Conservation (phyloP, 2,888 invertebrate genomes). For the Ornithoptera priamus region DNA sequence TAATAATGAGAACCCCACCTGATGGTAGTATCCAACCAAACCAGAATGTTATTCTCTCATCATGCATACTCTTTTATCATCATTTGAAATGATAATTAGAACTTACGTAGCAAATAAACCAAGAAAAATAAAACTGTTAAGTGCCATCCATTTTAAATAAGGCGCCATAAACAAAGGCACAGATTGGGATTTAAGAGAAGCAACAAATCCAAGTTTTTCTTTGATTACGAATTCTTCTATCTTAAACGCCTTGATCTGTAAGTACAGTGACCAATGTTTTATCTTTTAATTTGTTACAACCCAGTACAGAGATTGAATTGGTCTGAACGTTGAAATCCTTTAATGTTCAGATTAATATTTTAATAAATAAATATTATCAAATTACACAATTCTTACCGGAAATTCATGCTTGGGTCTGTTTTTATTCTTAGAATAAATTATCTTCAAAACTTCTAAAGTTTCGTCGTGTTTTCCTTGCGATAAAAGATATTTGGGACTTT, state of each 20-base stretch:
- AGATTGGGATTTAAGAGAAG: constrained; percentile 75
- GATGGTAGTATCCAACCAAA: no score
- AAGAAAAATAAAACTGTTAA: constrained; percentile 80
- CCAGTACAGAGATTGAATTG: no score
- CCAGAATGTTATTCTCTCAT: no score
- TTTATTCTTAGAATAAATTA: constrained; percentile 78
- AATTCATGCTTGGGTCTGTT: constrained; percentile 62
- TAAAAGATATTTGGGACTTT: constrained; percentile 89
- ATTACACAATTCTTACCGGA: constrained; percentile 60
- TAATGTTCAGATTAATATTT: background rate
- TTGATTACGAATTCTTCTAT: constrained; percentile 38
- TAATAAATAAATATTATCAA: background rate
- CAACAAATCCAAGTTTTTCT: constrained; percentile 49
- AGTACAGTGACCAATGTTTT: constrained; percentile 25
- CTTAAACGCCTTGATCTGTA: constrained; percentile 57
- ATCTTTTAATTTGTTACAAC: background rate
- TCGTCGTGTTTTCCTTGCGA: constrained; percentile 82
- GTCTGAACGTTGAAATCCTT: no score
- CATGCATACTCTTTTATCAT: background rate
- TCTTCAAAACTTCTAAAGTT: constrained; percentile 81
- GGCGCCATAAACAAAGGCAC: constrained; percentile 76
- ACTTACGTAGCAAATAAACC: constrained; percentile 84
- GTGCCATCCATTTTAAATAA: constrained; percentile 71
- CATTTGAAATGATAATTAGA: constrained; percentile 1
- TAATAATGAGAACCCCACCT: no score